Conservation (phyloP, 2,113 vertebrate genomes). For the human (Homo sapiens) region GRCh38 chr13:43939501-43940000, state of each 20-base stretch:
- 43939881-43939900: background rate
- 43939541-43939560: background rate
- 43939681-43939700: background rate
- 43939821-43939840: background rate
- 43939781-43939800: background rate
- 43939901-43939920: conserved; percentile 14
- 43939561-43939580: rapidly evolving
- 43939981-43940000: conserved; percentile 18
- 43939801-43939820: background rate
- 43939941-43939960: background rate
- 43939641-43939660: background rate
- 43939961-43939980: background rate
- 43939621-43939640: background rate
- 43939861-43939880: conserved; percentile 13
- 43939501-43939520: background rate
- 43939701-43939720: background rate
- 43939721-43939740: background rate
- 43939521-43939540: background rate
- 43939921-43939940: conserved; percentile 22
- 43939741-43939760: background rate
- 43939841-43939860: background rate
- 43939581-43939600: rapidly evolving
- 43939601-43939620: background rate
- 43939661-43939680: conserved; percentile 10
- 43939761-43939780: background rate